Conservation (phyloP, 2,113 vertebrate genomes). For the Platysteira castanea region DNA sequence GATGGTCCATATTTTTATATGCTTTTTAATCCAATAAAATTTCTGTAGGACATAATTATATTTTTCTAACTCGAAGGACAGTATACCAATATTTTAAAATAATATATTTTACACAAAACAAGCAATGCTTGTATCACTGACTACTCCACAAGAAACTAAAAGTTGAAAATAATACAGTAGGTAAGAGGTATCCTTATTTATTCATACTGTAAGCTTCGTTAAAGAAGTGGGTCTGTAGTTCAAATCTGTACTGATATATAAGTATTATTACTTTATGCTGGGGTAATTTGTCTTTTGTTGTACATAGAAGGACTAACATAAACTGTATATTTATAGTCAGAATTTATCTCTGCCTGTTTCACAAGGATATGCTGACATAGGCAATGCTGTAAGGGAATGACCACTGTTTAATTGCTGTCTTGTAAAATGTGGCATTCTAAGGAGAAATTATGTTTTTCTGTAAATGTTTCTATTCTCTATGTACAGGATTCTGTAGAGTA, state of each 20-base stretch:
- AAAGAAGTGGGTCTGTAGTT: constrained; percentile 67
- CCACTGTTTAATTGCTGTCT: background rate
- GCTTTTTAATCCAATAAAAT: constrained; percentile 31
- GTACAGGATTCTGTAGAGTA: background rate
- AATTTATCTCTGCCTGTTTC: constrained; percentile 11
- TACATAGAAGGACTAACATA: constrained; percentile 39
- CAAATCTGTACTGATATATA: constrained; percentile 31
- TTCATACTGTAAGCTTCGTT: constrained; percentile 67
- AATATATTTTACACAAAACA: constrained; percentile 17
- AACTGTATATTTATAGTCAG: constrained; percentile 54
- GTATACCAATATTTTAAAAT: constrained; percentile 11
- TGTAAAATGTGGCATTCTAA: background rate
- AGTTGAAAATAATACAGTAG: background rate
- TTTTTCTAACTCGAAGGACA: constrained; percentile 52
- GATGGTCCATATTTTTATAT: constrained; percentile 25
- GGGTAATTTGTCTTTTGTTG: constrained; percentile 29
- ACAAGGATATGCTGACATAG: background rate
- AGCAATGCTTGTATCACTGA: constrained; percentile 1
- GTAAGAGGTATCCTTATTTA: constrained; percentile 39
- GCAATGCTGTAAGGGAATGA: background rate
- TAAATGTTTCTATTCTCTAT: background rate
- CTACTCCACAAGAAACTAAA: background rate
- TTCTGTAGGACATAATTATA: constrained; percentile 5
- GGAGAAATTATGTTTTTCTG: background rate
- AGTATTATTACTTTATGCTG: constrained; percentile 28